Evolutionary conservation across 1,140 invertebrate species (phyloP), one percentile per base, ranked within the genome.

Genomic region (Drosophila paulistorum): DNA sequence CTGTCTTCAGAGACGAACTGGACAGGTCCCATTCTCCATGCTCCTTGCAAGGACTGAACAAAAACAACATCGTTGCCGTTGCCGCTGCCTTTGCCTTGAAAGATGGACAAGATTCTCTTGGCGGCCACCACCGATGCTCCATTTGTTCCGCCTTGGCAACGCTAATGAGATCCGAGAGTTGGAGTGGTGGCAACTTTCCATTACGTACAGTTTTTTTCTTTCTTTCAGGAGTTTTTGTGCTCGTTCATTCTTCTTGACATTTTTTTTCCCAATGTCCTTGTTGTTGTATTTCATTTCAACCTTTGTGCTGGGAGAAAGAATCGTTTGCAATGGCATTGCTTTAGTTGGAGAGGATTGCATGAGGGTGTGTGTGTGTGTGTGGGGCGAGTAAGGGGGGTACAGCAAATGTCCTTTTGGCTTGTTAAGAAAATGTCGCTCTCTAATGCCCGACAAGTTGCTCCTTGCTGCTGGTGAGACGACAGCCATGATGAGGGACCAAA

Each of bases 351-450:
- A 30, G 30, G 30, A 30, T 30, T 30, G 5, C 30, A 30, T 30
- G 30, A 1, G 30, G 30, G 30, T 30, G 30, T 30, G 30, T 30
- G 30, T 30, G 30, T 30, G 30, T 0, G 26, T 4, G 3, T 4
- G 30, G 30, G 30, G 6, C 2, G 3, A 0, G 2, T 11, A 13
- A 5, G 37, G 67, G 80, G 79, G 71, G 30, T 30, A 69, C 81
- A 71, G 73, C 71, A 81, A 89, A 85, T 91, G 89, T 91, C 89
- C 89, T 83, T 82, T 82, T 79, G 83, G 89, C 79, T 89, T 89
- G 84, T 89, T 89, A 89, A 89, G 84, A 89, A 87, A 87, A 89
- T 84, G 85, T 89, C 84, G 77, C 77, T 89, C 80, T 90, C 77
- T 89, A 91, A 90, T 85, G 89, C 81, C 55, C 59, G 65, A 20